Base-by-base conservation (phyloP, 2,113 vertebrate species). In the Nothocercus julius region DNA sequence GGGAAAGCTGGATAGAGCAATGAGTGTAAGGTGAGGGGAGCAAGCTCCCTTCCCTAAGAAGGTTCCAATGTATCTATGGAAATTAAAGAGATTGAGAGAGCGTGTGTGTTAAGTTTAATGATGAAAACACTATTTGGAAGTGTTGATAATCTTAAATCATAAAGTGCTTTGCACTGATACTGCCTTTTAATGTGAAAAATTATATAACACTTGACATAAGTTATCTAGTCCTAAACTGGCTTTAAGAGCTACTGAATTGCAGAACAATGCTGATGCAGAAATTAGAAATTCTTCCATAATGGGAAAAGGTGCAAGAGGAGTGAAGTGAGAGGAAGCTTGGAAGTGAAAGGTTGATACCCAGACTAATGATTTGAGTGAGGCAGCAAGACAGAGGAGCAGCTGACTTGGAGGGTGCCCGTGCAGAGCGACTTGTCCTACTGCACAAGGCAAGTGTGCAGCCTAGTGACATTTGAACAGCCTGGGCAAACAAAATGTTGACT, bases 171-270 rank as follows among this genome's bases (percentile, higher is more conserved):
- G 67, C 44, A 63, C 11, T 54, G 82, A 70, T 89, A 77, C n/a
- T 80, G 82, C 59, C 54, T 95, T 93, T 89, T 95, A 93, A 92
- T 90, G 84, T 85, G 76, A 92, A 51, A 89, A 87, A 64, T 95
- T 93, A 91, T 42, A 22, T 92, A 87, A 92, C 24, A 11, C 73
- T 85, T 79, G 36, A 45, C 49, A 85, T 58, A 91, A 53, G 9
- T 1, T 91, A 63, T 89, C 76, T 89, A 91, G 89, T 87, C 59
- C 91, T 83, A 67, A 95, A 87, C 62, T 91, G 89, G 27, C 56
- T 89, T 72, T 70, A 89, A 62, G 54, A 91, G 61, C 34, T 87
- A 8, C 18, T 92, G 54, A 93, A 76, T 66, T 92, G 47, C 51
- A 82, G 67, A 85, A 63, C 69, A 86, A 45, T 27, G 56, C 18